Evolutionary conservation across 2,888 invertebrate genomes (phyloP).

Genomic region (Micoletzkya japonica): DNA sequence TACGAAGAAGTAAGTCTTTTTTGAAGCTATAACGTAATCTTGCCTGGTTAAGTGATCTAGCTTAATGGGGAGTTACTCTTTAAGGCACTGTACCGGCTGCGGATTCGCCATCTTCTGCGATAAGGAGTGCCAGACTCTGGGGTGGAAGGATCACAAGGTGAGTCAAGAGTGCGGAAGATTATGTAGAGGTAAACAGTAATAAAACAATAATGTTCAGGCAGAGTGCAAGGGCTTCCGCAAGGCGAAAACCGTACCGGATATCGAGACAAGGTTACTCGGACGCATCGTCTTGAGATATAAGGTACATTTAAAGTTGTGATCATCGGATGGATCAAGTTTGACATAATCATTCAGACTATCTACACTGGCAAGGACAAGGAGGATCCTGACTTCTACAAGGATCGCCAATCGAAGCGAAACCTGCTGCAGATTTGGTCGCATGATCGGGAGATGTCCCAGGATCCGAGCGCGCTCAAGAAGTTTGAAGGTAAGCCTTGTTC

Average conservation of each 20-base stretch:
- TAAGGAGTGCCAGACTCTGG: constrained; percentile 50
- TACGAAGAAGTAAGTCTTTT: constrained; percentile 18
- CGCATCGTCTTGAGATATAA: constrained; percentile 57
- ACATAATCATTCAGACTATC: constrained; percentile 43
- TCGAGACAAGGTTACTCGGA: constrained; percentile 60
- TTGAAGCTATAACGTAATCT: not conserved
- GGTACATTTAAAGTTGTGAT: constrained; percentile 29
- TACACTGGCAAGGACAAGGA: constrained; percentile 50
- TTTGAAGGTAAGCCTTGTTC: constrained; percentile 46
- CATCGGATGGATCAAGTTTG: not conserved
- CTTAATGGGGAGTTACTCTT: not conserved
- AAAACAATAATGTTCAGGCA: constrained; percentile 33
- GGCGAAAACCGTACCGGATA: constrained; percentile 39
- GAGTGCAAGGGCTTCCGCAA: constrained; percentile 57
- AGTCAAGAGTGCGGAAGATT: not conserved
- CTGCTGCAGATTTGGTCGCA: constrained; percentile 63
- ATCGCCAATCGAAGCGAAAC: constrained; percentile 50
- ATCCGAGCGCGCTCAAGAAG: constrained; percentile 48
- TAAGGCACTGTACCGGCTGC: constrained; percentile 53
- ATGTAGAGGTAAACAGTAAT: not conserved
- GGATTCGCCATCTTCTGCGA: constrained; percentile 57
- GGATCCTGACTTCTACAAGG: constrained; percentile 52
- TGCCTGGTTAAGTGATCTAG: constrained; percentile 32
- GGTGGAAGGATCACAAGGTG: constrained; percentile 61
- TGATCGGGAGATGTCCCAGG: constrained; percentile 51